Conservation (phyloP, 1,140 invertebrate genomes). For the Manduca sexta region DNA sequence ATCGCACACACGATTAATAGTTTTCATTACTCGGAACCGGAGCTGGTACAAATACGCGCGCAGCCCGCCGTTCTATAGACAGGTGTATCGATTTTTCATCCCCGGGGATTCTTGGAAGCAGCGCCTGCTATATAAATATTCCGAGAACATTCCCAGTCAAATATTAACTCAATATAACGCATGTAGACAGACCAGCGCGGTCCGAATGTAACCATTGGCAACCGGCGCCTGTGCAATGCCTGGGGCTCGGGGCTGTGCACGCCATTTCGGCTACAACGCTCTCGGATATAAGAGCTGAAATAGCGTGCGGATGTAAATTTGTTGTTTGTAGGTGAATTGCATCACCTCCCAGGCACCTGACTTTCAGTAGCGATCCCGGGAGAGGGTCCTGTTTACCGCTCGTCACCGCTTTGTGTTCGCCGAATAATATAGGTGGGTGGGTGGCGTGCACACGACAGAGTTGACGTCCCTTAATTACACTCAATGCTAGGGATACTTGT, state of each 20-base stretch:
- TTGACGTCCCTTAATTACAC: constrained; percentile 52
- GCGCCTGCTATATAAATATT: constrained; percentile 16
- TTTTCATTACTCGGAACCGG: not conserved
- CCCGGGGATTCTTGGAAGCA: constrained; percentile 13
- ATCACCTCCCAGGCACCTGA: constrained; percentile 22
- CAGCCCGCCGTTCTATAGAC: not conserved
- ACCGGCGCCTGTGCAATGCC: constrained; percentile 15
- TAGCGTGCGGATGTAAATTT: constrained; percentile 12
- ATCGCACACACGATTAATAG: too few species aligned
- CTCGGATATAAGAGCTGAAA: constrained; percentile 16
- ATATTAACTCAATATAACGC: constrained; percentile 33
- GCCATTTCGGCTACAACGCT: constrained; percentile 13
- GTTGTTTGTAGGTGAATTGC: constrained; percentile 26
- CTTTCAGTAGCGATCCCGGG: constrained; percentile 15
- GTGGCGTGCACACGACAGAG: constrained; percentile 46
- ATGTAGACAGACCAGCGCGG: constrained; percentile 16
- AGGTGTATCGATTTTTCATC: constrained; percentile 18
- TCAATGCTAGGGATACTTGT: constrained; percentile 2
- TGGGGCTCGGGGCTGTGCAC: constrained; percentile 10
- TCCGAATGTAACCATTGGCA: constrained; percentile 33
- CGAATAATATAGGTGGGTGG: constrained; percentile 33
- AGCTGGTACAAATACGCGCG: too few species aligned
- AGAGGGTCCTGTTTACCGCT: constrained; percentile 32
- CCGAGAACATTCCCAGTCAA: constrained; percentile 28
- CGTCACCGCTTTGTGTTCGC: constrained; percentile 43